Base-by-base conservation (phyloP, 2,888 invertebrate species). In the Dryadula phaetusa region DNA sequence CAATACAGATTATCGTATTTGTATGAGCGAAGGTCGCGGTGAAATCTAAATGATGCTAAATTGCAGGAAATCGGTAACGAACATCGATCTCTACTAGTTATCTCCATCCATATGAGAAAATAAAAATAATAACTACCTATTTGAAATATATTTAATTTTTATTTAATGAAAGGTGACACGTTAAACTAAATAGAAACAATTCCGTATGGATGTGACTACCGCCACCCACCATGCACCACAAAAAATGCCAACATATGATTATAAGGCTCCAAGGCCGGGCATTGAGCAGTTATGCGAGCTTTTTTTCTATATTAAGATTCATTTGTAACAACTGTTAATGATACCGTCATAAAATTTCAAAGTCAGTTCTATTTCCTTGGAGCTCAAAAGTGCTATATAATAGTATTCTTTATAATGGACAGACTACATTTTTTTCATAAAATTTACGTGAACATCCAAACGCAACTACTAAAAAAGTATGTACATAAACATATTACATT, bases 1-100 rank as follows among this genome's bases (percentile, higher is more conserved):
- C 44, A 67, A 65, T 60, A 67, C 40, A 65, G 62, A 61, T 67
- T 64, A 70, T 58, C 64, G 65, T 62, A 66, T 61, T 67, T 63
- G 60, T 64, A 40, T 40, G 58, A 63, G 65, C 62, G 62, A 70
- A 70, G 70, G 67, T 66, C 60, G 62, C 16, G n/a, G 62, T 63
- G 65, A 68, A 70, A 68, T 68, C 67, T 56, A 65, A 70, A 66
- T 49, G 47, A 61, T 64, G 20, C 56, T 52, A 28, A 66, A 66
- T 70, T 66, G 65, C 65, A 68, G 62, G 63, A 65, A 63, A 65
- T 60, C 40, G 47, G 62, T 62, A 58, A 49, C 40, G 32, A 52
- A 61, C 25, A 58, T 44, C 37, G 64, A 64, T 70, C 56, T 62
- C 64, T 52, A 67, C 22, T 40, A 56, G 40, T 56, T 56, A 40